phyloP scores from a whole-genome alignment of 53 echinoderm and acorn worm species.

The Apostichopus leukothele region DNA sequence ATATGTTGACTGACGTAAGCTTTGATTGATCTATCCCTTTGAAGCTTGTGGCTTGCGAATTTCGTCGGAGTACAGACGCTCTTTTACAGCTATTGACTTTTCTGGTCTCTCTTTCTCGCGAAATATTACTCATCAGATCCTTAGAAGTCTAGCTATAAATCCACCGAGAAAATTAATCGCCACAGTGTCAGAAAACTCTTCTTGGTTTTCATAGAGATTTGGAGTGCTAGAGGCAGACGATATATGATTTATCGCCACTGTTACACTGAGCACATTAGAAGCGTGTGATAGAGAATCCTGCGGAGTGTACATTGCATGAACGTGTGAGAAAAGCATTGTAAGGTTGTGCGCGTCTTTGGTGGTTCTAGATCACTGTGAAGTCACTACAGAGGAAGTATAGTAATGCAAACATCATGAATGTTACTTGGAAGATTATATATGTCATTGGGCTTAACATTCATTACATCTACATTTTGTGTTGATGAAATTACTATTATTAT shows the following conservation, averaged over 20 bases:
- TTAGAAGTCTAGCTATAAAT: neutral
- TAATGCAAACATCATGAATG: too few relatives aligned
- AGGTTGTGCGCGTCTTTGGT: too few relatives aligned
- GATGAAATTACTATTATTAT: too few relatives aligned
- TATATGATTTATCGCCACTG: neutral
- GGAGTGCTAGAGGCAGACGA: neutral
- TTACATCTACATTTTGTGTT: too few relatives aligned
- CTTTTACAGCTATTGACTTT: neutral
- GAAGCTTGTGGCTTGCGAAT: neutral
- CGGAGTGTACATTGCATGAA: too few relatives aligned
- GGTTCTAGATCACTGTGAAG: too few relatives aligned
- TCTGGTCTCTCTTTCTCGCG: neutral
- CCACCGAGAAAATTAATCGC: neutral
- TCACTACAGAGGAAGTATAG: too few relatives aligned
- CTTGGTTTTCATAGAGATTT: neutral
- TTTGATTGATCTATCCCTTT: neutral
- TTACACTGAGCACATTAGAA: neutral
- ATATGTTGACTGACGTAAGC: neutral
- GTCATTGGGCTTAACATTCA: too few relatives aligned
- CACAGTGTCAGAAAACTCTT: neutral
- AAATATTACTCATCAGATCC: neutral
- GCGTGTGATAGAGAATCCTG: neutral
- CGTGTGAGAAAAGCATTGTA: too few relatives aligned
- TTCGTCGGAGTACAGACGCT: neutral
- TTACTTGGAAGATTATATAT: too few relatives aligned